Evolutionary conservation across 2,797 vertebrate species (phyloP).

Genomic region (Champsocephalus gunnari): DNA sequence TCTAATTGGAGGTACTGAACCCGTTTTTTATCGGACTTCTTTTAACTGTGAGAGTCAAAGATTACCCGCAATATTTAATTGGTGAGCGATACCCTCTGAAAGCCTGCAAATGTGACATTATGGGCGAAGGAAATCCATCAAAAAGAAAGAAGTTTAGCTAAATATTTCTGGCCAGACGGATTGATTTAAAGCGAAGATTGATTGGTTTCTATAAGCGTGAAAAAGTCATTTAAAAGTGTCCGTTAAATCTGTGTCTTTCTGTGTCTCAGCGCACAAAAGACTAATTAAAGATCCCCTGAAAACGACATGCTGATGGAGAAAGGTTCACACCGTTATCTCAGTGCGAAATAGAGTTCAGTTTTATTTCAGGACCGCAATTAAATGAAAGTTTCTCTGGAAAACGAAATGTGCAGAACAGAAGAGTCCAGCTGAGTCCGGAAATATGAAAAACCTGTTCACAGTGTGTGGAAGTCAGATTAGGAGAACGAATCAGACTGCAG

Average conservation of each 20-base stretch:
- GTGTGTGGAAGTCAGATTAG: conserved; percentile 48
- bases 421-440: conserved; percentile 26
- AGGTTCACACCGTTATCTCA: conserved; percentile 42
- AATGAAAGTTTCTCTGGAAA: conserved; percentile 35
- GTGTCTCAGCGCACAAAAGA: not conserved
- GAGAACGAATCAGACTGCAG: conserved; percentile 19
- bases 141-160: not conserved
- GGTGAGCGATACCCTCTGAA: not conserved
- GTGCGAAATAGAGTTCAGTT: conserved; percentile 53
- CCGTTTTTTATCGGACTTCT: conserved; percentile 15
- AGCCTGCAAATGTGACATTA: conserved; percentile 1
- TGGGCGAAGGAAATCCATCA: conserved; percentile 14
- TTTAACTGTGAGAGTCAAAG: not conserved
- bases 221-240: conserved; percentile 33
- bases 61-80: conserved; percentile 10
- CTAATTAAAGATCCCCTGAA: conserved; percentile 44
- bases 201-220: conserved; percentile 15
- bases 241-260: conserved; percentile 34
- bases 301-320: conserved; percentile 32
- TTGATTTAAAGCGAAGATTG: conserved; percentile 22
- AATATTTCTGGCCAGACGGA: not conserved
- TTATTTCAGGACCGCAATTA: conserved; percentile 55
- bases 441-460: conserved; percentile 25
- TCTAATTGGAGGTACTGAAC: conserved; percentile 91
- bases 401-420: conserved; percentile 37